Percentiles rank a stretch among this genome's conserved stretches.
phyloP scores from a whole-genome alignment of 37 sponge, comb jelly and placozoan species.

The Ianthella basta region DNA sequence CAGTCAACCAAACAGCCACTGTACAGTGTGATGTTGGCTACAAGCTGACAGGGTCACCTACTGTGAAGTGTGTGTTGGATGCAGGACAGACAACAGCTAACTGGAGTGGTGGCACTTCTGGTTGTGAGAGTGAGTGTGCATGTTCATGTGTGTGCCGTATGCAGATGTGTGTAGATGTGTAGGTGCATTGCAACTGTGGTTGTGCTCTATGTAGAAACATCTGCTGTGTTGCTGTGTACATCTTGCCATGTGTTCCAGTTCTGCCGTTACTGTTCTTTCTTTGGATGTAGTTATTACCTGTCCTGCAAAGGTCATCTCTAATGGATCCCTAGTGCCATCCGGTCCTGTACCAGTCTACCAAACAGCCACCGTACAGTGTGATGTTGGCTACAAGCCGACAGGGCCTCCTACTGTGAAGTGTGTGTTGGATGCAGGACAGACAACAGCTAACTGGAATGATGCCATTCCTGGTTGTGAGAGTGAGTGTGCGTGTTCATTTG shows the following conservation, averaged over 20 bases:
- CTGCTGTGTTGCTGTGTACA: too few species aligned
- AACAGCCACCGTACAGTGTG: not conserved
- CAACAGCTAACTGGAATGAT: not conserved
- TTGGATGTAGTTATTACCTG: too few species aligned
- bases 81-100: not conserved
- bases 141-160: too few species aligned
- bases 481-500: too few species aligned
- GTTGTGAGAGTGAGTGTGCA: not conserved
- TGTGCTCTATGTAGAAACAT: too few species aligned
- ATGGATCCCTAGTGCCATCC: too few species aligned
- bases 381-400: not conserved
- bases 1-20: not conserved
- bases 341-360: not conserved
- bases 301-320: too few species aligned
- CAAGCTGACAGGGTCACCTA: not conserved
- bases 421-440: not conserved
- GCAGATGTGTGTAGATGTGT: too few species aligned
- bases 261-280: too few species aligned
- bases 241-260: too few species aligned
- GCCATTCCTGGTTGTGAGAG: not conserved
- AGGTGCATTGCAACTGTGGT: too few species aligned
- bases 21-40: slow-evolving; percentile 1
- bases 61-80: not conserved
- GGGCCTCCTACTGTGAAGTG: not conserved
- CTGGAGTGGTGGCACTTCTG: not conserved